phyloP scores from a whole-genome alignment of 2,888 invertebrate genomes.

The Apeira syringaria region DNA sequence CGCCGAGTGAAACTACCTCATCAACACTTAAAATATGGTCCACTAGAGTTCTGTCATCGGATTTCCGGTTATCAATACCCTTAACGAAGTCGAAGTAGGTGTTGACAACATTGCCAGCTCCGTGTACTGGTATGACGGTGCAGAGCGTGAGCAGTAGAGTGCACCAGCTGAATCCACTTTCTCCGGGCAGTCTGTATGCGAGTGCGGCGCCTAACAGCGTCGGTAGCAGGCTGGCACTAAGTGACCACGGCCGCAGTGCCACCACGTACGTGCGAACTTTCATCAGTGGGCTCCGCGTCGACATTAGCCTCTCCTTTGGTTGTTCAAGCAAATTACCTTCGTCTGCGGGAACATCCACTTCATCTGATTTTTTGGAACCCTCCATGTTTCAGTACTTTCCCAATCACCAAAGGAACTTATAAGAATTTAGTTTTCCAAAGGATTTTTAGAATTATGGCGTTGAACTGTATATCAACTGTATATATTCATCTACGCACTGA shows the following conservation, averaged over 20 bases:
- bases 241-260: conserved; percentile 96
- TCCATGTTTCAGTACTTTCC: conserved; percentile 46
- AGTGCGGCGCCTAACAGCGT: conserved; percentile 95
- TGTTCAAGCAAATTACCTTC: conserved; percentile 75
- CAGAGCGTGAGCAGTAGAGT: conserved; percentile 92
- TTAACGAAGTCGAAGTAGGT: conserved; percentile 98
- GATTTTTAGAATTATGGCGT: too few relatives aligned
- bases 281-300: conserved; percentile 86
- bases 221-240: conserved; percentile 95
- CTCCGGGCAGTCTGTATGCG: conserved; percentile 91
- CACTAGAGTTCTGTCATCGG: conserved; percentile 97
- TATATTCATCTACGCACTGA: too few relatives aligned
- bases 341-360: conserved; percentile 59
- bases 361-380: conserved; percentile 48
- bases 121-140: conserved; percentile 96
- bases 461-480: too few relatives aligned
- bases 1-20: conserved; percentile 94
- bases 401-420: too few relatives aligned
- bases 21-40: conserved; percentile 90
- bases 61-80: conserved; percentile 96
- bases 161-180: conserved; percentile 90
- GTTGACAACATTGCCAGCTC: conserved; percentile 98
- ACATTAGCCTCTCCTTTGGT: conserved; percentile 60
- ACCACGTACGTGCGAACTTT: conserved; percentile 94
- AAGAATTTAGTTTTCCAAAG: too few relatives aligned